Evolutionary conservation across 2,888 invertebrate genomes (phyloP), one percentile per base, ranked within the genome.

Genomic region (Digitonthophagus gazella): DNA sequence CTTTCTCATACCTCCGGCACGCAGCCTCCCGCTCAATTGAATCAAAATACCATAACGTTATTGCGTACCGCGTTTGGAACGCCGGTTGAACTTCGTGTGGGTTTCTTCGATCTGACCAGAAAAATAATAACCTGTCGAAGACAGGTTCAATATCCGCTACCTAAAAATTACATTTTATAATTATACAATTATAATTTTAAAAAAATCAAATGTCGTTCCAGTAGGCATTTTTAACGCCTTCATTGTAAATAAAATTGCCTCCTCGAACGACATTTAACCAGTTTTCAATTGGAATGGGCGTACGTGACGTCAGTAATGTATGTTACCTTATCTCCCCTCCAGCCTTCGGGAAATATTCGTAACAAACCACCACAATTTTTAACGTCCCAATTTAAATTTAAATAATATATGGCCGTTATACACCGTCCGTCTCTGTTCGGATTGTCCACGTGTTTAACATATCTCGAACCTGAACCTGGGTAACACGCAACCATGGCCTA

Each of bases 401-500:
- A 89, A 86, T 98, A 98, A 85, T 98, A 98, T 78, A 98, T 98
- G 72, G 96, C 94, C 4, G 98, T 98, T 79, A 98, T 95, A 80
- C 97, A 96, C 73, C 98, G 89, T 15, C 98, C 98, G 84, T 98
- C 98, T 78, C 90, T 89, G 83, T 96, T 96, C 3, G 98, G 98
- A 85, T 98, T 98, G 84, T 98, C 98, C 57, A 98, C 96, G 83
- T 98, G 98, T 83, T 96, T 95, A 67, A 98, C 95, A 83, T 98
- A 98, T 80, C 95, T 94, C 8, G 96, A 91, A 68, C 96, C 96
- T 66, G 91, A 90, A 22, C 97, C 98, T 0, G 98, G 98, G 83
- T 98, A 98, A 81, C 97, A 97, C 55, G 98, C 98, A 55, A 98
- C 94, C 98, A 98, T 98, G 28, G 97, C 98, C 97, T 98, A 84